Conservation (phyloP, 2,797 vertebrate genomes). For the Catharus ustulatus region DNA sequence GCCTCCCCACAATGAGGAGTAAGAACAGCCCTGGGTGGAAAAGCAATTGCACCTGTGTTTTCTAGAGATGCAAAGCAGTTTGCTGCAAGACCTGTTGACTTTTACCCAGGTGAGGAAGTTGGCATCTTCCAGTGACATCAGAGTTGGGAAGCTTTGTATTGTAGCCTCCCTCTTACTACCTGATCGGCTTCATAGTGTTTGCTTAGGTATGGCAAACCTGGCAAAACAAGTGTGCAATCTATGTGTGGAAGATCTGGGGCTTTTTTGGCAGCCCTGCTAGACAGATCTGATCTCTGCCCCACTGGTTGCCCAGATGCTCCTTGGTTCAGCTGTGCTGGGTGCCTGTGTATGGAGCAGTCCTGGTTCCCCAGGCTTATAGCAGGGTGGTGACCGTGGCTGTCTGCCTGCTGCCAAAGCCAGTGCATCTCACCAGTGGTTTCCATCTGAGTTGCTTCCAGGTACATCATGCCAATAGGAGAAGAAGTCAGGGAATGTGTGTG, state of each 20-base stretch:
- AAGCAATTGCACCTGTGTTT: background rate
- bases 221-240: background rate
- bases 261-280: background rate
- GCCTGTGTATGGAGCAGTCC: background rate
- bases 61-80: background rate
- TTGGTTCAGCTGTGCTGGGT: background rate
- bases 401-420: background rate
- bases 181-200: background rate
- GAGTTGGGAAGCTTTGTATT: background rate
- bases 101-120: background rate
- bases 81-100: background rate
- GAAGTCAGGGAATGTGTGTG: background rate
- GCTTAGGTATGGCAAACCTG: background rate
- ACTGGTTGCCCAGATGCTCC: background rate
- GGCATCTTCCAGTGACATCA: background rate
- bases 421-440: background rate
- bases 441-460: background rate
- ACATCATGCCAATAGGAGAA: background rate
- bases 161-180: background rate
- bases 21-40: background rate
- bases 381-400: background rate
- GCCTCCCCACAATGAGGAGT: fast-evolving
- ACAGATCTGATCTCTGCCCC: background rate
- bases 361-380: background rate
- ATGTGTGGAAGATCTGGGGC: background rate